Evolutionary conservation across 64 coral and sea anemone species (phyloP).

Genomic region (Platygyra sinensis): DNA sequence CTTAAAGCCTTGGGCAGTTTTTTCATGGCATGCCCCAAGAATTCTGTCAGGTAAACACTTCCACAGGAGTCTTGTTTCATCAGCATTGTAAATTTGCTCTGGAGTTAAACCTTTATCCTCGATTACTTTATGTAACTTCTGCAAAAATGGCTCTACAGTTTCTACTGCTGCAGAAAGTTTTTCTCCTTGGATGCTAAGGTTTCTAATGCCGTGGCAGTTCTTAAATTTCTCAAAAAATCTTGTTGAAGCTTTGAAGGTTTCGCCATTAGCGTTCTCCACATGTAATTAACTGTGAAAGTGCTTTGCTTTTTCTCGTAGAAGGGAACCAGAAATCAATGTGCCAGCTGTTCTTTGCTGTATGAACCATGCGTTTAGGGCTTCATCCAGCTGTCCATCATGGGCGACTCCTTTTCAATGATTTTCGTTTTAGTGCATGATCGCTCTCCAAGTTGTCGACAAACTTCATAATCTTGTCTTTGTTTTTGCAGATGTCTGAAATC

Average conservation of each 20-base stretch:
- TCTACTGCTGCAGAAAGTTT: slow-evolving; percentile 34
- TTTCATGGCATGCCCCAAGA: slow-evolving; percentile 13
- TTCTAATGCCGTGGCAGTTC: slow-evolving; percentile 38
- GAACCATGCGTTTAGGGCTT: no score
- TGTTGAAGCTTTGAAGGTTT: slow-evolving; percentile 26
- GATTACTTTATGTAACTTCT: slow-evolving; percentile 48
- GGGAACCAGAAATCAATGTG: not conserved
- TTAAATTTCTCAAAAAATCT: slow-evolving; percentile 42
- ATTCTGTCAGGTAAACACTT: slow-evolving; percentile 41
- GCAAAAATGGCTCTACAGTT: slow-evolving; percentile 40
- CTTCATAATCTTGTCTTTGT: no score
- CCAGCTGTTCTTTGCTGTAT: slow-evolving; percentile 12
- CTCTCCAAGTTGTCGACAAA: no score
- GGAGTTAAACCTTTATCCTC: slow-evolving; percentile 30
- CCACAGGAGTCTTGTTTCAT: slow-evolving; percentile 33
- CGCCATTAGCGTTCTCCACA: not conserved
- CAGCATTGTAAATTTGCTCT: slow-evolving; percentile 19
- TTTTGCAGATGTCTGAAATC: no score
- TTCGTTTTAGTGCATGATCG: no score
- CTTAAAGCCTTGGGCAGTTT: slow-evolving; percentile 12
- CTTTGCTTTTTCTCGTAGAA: not conserved
- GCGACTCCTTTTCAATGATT: no score
- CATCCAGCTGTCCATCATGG: no score
- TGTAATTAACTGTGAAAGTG: slow-evolving; percentile 18
- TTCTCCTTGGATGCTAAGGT: slow-evolving; percentile 34